Evolutionary conservation across 2,797 vertebrate genomes (phyloP), one percentile per base, ranked within the genome.

Genomic region (Acanthornis magna): DNA sequence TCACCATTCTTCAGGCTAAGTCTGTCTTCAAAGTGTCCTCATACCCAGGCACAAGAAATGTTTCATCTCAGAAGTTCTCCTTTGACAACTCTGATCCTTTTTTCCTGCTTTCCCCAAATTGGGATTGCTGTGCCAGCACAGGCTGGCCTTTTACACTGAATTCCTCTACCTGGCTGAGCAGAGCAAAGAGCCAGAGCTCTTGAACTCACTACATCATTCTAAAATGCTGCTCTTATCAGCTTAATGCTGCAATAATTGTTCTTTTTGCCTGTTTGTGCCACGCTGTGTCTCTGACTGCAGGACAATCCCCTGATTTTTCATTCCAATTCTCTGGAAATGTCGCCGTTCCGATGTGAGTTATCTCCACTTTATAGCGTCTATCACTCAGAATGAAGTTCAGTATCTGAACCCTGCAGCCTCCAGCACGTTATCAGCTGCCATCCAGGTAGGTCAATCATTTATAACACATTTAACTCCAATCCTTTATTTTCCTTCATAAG

Each of bases 391-490:
- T 77, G 88, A 93, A 95, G 94, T 86, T 90, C 66, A 65, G 79
- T 68, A 67, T 68, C 83, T 90, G 91, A 90, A 91, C 91, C 90
- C 91, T 48, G 60, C 80, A 91, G 90, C 88, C 76, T 91, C 62
- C 73, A 85, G 82, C 73, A 58, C 3, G 19, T 88, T 92, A 91
- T 91, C 92, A 92, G 91, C 87, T 90, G 91, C 78, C 62, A 86
- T 88, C 58, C 73, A 86, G 79, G 76, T 85, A 88, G 89, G 91
- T 93, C 89, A 93, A 60, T 92, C 87, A 97, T 96, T 96, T 86
- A 80, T 91, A 95, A 93, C 55, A 76, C 1, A 0, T 91, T 85
- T 91, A 92, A 90, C 62, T 92, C 58, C 70, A 53, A 84, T 78
- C 43, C 45, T 95, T 91, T 89, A 47, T 94, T 95, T 91, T 60